Base-by-base conservation (phyloP, 2,888 invertebrate species). In the Sarcophaga rosellei region DNA sequence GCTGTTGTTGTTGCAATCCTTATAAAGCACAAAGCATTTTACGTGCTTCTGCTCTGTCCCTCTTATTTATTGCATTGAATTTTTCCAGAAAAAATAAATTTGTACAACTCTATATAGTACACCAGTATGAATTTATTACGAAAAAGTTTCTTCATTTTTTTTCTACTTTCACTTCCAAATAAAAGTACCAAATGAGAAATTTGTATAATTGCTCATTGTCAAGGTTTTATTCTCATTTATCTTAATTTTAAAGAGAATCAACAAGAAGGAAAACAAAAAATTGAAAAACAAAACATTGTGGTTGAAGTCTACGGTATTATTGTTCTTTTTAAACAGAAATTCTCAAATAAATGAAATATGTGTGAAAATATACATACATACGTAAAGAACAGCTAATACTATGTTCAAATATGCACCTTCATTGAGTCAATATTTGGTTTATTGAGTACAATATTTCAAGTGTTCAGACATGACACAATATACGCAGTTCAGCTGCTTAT, bases 151-250 rank as follows among this genome's bases (percentile, higher is more conserved):
- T n/a, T n/a, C n/a, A n/a, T n/a, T 62, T 53, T 23, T 47, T 59
- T 17, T 45, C 4, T 61, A 6, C 21, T 69, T 47, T 15, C 11
- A 15, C 21, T 20, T 62, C 21, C 21, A 35, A 35, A 35, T 35
- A 35, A 35, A 35, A 6, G 35, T 35, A 8, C 6, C 35, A 35
- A 35, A 35, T 35, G 35, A 35, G 35, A 35, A 35, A 35, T 35
- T 35, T 35, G 35, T 35, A 35, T 35, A 35, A 35, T 35, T 35
- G 35, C 35, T 83, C 80, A 86, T 80, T 86, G 86, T 84, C 83
- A 86, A 84, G 86, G 80, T 66, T 69, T 77, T 69, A 57, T 53
- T 61, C 65, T 65, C 83, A 86, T 86, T 86, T 84, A 86, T 86
- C 83, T 86, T 86, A 81, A 86, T 86, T 81, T 84, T 57, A 21